These are phyloP conservation scores for Aleiodes alternator DNA, from an alignment of 2,888 invertebrate genomes.

Conservation along the genomic window DNA sequence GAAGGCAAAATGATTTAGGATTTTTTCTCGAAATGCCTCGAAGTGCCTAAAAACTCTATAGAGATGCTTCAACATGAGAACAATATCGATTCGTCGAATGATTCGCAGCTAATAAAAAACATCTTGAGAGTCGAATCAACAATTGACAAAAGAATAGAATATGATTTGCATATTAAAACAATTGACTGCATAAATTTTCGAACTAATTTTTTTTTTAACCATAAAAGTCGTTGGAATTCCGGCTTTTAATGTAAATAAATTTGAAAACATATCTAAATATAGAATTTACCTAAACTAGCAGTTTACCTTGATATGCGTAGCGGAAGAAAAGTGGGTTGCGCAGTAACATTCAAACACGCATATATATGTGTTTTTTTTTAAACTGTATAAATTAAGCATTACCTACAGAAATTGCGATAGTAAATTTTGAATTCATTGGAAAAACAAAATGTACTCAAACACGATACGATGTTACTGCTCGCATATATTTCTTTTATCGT, in stretches of 20 bases:
- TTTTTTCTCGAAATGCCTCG: too few relatives aligned
- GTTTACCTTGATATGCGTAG: conserved; percentile 22
- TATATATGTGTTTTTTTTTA: background rate
- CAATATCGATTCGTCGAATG: too few relatives aligned
- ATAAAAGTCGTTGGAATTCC: background rate
- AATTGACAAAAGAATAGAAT: too few relatives aligned
- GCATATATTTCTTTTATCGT: background rate
- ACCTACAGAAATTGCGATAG: background rate
- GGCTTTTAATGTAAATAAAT: background rate
- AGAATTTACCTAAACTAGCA: conserved; percentile 7
- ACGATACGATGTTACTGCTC: background rate
- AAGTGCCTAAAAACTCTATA: too few relatives aligned
- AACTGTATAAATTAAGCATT: conserved; percentile 9
- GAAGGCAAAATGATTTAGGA: too few relatives aligned
- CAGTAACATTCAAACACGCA: background rate
- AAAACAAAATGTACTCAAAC: background rate
- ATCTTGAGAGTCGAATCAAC: too few relatives aligned
- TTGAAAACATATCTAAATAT: conserved; percentile 6
- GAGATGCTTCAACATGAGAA: too few relatives aligned
- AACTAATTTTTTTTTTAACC: background rate
- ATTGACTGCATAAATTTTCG: too few relatives aligned
- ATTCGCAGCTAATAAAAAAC: too few relatives aligned
- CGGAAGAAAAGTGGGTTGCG: conserved; percentile 22
- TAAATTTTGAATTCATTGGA: conserved; percentile 15
- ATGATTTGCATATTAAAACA: too few relatives aligned